These are phyloP conservation scores for Geotrupes spiniger DNA, from an alignment of 2,888 invertebrate genomes.

Conservation along the genomic window DNA sequence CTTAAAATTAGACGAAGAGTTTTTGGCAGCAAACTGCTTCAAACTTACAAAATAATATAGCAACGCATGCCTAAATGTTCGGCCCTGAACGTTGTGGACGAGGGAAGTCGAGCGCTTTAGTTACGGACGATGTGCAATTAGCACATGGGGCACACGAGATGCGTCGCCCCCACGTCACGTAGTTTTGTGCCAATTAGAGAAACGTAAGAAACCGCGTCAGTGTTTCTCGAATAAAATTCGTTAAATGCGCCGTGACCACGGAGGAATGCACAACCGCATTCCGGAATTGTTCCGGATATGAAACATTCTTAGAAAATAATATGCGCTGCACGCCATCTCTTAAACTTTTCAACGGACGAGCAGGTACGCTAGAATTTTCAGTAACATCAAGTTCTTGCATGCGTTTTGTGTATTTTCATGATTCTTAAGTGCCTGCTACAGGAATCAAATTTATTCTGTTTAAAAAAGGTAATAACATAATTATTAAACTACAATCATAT, in stretches of 20 bases:
- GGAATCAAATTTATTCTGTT: too few relatives aligned
- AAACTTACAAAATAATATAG: too few relatives aligned
- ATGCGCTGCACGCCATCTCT: constrained; percentile 10
- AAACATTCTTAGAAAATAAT: constrained; percentile 30
- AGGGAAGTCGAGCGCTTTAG: background rate
- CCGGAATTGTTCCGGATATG: constrained; percentile 30
- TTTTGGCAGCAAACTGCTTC: too few relatives aligned
- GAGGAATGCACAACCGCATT: constrained; percentile 32
- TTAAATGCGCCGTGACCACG: constrained; percentile 26
- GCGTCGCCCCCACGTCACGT: constrained; percentile 22
- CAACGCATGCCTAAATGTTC: too few relatives aligned
- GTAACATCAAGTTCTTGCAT: background rate
- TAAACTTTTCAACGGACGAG: background rate
- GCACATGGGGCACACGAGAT: constrained; percentile 7
- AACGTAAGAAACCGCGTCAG: constrained; percentile 5
- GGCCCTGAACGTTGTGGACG: background rate
- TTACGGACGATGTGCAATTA: background rate
- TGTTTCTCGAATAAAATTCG: constrained; percentile 19
- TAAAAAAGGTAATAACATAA: too few relatives aligned
- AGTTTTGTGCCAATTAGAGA: constrained; percentile 10
- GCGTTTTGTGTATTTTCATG: too few relatives aligned
- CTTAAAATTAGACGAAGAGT: too few relatives aligned
- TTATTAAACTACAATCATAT: too few relatives aligned
- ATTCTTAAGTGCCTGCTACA: too few relatives aligned
- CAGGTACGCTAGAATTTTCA: constrained; percentile 1